Conservation (phyloP, 2,888 invertebrate genomes). For the Argyresthia goedartella region DNA sequence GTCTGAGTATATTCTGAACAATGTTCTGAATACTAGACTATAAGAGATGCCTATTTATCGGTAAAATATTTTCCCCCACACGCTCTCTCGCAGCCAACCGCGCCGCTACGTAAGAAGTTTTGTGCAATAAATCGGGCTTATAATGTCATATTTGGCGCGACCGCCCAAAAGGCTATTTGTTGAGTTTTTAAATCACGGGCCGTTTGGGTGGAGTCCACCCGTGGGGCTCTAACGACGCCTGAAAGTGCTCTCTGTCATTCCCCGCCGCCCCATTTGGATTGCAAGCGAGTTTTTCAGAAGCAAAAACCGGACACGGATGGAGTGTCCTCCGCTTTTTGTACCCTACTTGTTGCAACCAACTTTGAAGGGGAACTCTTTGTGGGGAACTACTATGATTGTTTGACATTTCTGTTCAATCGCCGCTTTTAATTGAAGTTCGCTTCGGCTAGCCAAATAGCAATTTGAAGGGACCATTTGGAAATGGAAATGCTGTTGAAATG, state of each 20-base stretch:
- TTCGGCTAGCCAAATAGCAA: neutral
- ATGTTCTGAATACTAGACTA: too few species aligned
- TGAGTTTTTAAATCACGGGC: neutral
- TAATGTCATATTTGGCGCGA: conserved; percentile 24
- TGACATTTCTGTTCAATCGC: too few species aligned
- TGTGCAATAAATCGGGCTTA: conserved; percentile 22
- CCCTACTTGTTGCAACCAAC: conserved; percentile 4
- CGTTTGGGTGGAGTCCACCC: conserved; percentile 2
- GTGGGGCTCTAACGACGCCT: conserved; percentile 8
- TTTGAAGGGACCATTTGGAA: neutral
- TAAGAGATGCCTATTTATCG: too few species aligned
- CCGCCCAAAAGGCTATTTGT: conserved; percentile 12
- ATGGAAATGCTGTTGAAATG: neutral
- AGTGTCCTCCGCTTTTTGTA: conserved; percentile 4
- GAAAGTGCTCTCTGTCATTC: conserved; percentile 6
- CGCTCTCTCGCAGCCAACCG: neutral
- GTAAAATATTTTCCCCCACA: too few species aligned
- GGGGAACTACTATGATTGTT: too few species aligned
- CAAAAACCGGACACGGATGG: conserved; percentile 5
- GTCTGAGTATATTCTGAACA: too few species aligned
- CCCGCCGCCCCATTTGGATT: conserved; percentile 5
- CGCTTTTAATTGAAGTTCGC: neutral
- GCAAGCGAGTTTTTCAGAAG: conserved; percentile 3
- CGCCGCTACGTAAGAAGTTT: conserved; percentile 16
- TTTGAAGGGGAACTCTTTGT: neutral